A percentile compares a stretch with the other conserved stretches of the same genome.
phyloP scores from a whole-genome alignment of 2,888 invertebrate genomes.

The Erebia aethiops region DNA sequence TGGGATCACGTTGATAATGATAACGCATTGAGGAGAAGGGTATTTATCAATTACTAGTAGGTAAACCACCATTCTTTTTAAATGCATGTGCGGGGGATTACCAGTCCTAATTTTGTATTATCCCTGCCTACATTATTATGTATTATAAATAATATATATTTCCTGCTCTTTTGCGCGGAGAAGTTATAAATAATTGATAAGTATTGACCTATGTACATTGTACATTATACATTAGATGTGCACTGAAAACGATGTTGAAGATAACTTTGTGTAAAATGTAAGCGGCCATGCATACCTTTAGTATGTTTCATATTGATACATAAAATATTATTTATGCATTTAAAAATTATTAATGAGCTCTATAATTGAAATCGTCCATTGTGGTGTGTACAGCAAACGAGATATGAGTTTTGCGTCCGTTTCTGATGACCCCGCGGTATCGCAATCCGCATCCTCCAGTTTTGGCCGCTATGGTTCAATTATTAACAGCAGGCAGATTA shows the following conservation, averaged over 20 bases:
- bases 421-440: constrained; percentile 23
- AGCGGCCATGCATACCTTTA: background rate
- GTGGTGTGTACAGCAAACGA: constrained; percentile 22
- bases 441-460: constrained; percentile 1
- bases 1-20: background rate
- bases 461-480: background rate
- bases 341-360: constrained; percentile 22
- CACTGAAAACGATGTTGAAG: background rate
- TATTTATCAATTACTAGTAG: too few species aligned
- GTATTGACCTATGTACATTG: background rate
- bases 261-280: background rate
- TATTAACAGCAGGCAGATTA: background rate
- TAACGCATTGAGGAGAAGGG: background rate
- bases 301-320: background rate
- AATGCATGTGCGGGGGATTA: too few species aligned
- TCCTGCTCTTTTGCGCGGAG: too few species aligned
- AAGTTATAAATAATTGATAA: background rate
- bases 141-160: too few species aligned
- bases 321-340: background rate
- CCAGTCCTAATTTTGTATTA: too few species aligned
- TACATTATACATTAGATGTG: background rate
- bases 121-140: too few species aligned
- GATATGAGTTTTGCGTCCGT: constrained; percentile 44
- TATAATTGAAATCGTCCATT: constrained; percentile 23
- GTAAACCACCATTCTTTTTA: too few species aligned